Conservation (phyloP, 2,888 invertebrate species). For the Philopedon plagiatum region DNA sequence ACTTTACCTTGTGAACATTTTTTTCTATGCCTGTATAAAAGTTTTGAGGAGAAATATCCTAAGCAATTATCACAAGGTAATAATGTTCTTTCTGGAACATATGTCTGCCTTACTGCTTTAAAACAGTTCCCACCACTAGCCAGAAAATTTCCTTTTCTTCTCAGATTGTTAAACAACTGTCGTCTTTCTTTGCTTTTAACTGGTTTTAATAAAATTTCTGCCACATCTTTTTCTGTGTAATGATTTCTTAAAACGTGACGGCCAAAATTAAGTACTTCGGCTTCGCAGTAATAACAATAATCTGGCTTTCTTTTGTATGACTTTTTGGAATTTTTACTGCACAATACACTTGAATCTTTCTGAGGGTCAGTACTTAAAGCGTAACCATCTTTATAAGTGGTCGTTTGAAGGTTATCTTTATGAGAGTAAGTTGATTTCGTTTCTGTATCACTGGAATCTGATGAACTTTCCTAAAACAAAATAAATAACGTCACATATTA, state of each 20-base stretch:
- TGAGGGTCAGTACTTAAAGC: too few species aligned
- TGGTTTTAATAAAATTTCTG: constrained; percentile 6
- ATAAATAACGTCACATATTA: too few species aligned
- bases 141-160: constrained; percentile 46
- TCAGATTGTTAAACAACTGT: constrained; percentile 25
- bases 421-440: too few species aligned
- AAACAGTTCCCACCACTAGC: constrained; percentile 6
- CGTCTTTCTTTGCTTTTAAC: background rate
- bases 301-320: constrained; percentile 21
- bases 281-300: constrained; percentile 37
- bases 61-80: constrained; percentile 53
- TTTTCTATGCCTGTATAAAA: constrained; percentile 54
- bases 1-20: constrained; percentile 34
- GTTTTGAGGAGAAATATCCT: constrained; percentile 54
- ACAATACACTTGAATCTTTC: too few species aligned
- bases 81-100: constrained; percentile 4
- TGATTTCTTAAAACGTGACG: constrained; percentile 41
- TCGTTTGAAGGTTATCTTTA: too few species aligned
- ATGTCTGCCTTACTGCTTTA: background rate
- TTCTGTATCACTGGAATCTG: too few species aligned
- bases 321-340: too few species aligned
- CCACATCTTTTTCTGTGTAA: constrained; percentile 37
- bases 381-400: too few species aligned
- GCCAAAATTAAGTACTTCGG: constrained; percentile 41
- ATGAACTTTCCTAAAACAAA: too few species aligned